These are phyloP conservation scores for Nephrotoma appendiculata DNA, from an alignment of 2,888 invertebrate genomes.

Conservation along the genomic window DNA sequence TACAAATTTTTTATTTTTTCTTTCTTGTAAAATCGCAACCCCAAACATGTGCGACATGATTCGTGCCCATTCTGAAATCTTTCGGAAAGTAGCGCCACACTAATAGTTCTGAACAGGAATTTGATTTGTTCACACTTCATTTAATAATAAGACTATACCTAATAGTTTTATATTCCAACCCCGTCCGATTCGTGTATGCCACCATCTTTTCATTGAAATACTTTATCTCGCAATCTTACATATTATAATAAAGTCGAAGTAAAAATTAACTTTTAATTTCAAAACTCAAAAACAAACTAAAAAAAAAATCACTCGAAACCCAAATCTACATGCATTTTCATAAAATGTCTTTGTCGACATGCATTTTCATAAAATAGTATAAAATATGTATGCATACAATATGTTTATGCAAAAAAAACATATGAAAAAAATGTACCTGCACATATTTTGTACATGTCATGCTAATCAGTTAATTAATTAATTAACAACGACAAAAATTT, in stretches of 20 bases:
- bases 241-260: not conserved
- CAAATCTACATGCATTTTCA: not conserved
- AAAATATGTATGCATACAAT: not conserved
- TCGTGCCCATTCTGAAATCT: too few species aligned
- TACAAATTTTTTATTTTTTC: too few species aligned
- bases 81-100: too few species aligned
- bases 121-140: too few species aligned
- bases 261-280: not conserved
- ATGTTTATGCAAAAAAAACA: not conserved
- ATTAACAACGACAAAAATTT: not conserved
- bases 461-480: not conserved
- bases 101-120: too few species aligned
- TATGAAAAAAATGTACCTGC: not conserved
- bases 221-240: not conserved
- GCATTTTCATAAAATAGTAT: not conserved
- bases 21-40: too few species aligned
- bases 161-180: too few species aligned
- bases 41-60: too few species aligned
- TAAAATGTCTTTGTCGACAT: not conserved
- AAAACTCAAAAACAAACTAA: not conserved
- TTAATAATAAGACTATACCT: too few species aligned
- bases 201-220: not conserved
- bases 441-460: not conserved
- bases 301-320: not conserved
- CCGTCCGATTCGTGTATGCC: not conserved